A percentile compares a stretch with the other conserved stretches of the same genome.
Conservation (phyloP, 2,888 invertebrate genomes). For the Anorthoa munda region DNA sequence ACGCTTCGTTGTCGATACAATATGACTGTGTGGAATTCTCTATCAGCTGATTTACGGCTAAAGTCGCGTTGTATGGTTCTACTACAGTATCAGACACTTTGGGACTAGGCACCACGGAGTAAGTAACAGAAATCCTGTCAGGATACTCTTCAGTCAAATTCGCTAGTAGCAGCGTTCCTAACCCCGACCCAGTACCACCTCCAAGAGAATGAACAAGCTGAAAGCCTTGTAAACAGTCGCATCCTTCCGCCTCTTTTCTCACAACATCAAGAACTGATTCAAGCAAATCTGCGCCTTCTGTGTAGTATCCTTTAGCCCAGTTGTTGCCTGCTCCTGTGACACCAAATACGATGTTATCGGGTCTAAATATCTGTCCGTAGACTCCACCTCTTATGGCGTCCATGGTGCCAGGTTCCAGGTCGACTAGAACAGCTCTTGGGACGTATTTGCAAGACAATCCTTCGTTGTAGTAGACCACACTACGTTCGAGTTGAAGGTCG, state of each 20-base stretch:
- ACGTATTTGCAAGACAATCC: slow-evolving; percentile 85
- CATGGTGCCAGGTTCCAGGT: slow-evolving; percentile 88
- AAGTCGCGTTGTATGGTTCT: slow-evolving; percentile 93
- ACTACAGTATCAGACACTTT: slow-evolving; percentile 94
- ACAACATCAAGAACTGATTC: slow-evolving; percentile 91
- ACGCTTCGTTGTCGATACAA: slow-evolving; percentile 94
- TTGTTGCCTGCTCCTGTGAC: slow-evolving; percentile 91
- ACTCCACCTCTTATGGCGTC: slow-evolving; percentile 92
- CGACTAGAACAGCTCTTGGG: slow-evolving; percentile 83
- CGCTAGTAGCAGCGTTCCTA: slow-evolving; percentile 93
- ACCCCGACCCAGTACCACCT: slow-evolving; percentile 94
- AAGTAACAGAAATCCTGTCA: slow-evolving; percentile 93
- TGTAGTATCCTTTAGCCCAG: slow-evolving; percentile 93
- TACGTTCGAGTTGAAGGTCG: slow-evolving; percentile 93
- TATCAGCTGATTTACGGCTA: slow-evolving; percentile 92
- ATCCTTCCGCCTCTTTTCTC: slow-evolving; percentile 92
- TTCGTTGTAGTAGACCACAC: slow-evolving; percentile 95
- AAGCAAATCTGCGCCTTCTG: slow-evolving; percentile 92
- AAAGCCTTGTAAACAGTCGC: slow-evolving; percentile 93
- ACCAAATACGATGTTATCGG: slow-evolving; percentile 93
- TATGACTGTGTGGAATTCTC: slow-evolving; percentile 92
- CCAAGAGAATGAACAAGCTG: slow-evolving; percentile 93
- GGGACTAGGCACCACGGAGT: slow-evolving; percentile 93
- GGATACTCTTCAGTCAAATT: slow-evolving; percentile 94
- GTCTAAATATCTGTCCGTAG: slow-evolving; percentile 93